Percentiles rank a stretch among this genome's conserved stretches.
phyloP scores from a whole-genome alignment of 2,113 vertebrate genomes.

The Rana temporaria region DNA sequence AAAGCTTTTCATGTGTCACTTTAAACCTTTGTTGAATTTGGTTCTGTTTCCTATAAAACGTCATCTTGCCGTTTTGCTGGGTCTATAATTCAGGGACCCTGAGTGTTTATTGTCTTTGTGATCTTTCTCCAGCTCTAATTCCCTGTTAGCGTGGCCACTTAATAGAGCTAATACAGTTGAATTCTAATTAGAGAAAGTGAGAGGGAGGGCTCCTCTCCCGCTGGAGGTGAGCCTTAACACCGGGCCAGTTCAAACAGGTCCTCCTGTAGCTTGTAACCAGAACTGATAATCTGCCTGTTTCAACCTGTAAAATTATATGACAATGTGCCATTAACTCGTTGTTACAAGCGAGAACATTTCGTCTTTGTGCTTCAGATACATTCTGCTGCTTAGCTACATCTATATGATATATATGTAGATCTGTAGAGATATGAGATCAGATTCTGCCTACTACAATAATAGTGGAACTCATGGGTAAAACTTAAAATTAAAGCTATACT shows the following conservation, averaged over 20 bases:
- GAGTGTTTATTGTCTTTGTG: background rate
- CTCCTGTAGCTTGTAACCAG: constrained; percentile 73
- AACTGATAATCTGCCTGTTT: constrained; percentile 77
- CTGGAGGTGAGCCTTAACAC: constrained; percentile 62
- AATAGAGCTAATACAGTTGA: constrained; percentile 18
- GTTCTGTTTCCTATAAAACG: too few relatives aligned
- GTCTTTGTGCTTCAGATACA: background rate
- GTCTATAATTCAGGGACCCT: background rate
- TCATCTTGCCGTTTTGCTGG: background rate
- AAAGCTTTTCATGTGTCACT: too few relatives aligned
- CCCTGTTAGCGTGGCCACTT: constrained; percentile 9
- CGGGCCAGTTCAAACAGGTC: constrained; percentile 80
- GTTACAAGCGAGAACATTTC: background rate
- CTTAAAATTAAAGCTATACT: too few relatives aligned
- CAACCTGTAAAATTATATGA: constrained; percentile 75
- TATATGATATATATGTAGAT: too few relatives aligned
- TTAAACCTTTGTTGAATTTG: too few relatives aligned
- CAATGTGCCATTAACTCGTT: constrained; percentile 70
- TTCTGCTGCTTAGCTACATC: too few relatives aligned
- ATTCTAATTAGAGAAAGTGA: constrained; percentile 43
- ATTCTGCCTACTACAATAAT: too few relatives aligned
- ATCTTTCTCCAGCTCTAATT: background rate
- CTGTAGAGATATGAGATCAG: too few relatives aligned
- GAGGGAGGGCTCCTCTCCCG: background rate
- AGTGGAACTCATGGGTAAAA: too few relatives aligned